Conservation (phyloP, 2,113 vertebrate species). For the Limnothrissa miodon region DNA sequence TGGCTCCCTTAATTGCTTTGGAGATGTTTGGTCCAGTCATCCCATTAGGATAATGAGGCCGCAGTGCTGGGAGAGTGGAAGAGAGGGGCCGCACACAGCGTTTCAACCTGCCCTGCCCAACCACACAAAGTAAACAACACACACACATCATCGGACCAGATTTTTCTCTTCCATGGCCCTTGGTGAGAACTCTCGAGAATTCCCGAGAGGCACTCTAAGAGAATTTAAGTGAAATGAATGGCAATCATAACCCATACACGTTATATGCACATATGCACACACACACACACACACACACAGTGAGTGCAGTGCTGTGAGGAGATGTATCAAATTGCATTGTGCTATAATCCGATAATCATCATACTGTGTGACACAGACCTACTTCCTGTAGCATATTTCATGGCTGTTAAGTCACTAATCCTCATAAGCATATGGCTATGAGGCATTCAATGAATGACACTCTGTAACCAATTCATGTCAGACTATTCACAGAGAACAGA, state of each 20-base stretch:
- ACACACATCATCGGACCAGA: background rate
- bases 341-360: slow-evolving; percentile 48
- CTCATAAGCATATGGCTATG: slow-evolving; percentile 6
- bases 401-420: slow-evolving; percentile 41
- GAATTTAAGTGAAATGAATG: too few species aligned
- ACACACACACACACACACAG: too few species aligned
- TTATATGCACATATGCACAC: too few species aligned
- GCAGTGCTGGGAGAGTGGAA: background rate
- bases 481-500: background rate
- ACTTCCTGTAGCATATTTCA: slow-evolving; percentile 37
- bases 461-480: background rate
- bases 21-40: slow-evolving; percentile 5
- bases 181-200: background rate
- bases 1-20: background rate
- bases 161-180: background rate
- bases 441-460: background rate
- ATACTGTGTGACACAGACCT: slow-evolving; percentile 38
- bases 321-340: slow-evolving; percentile 41
- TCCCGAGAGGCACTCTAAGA: background rate
- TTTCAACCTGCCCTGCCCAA: background rate
- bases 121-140: background rate
- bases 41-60: slow-evolving; percentile 19
- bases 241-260: too few species aligned
- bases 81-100: background rate
- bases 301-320: background rate